Base-by-base conservation (phyloP, 2,113 vertebrate species). In the Procavia capensis region DNA sequence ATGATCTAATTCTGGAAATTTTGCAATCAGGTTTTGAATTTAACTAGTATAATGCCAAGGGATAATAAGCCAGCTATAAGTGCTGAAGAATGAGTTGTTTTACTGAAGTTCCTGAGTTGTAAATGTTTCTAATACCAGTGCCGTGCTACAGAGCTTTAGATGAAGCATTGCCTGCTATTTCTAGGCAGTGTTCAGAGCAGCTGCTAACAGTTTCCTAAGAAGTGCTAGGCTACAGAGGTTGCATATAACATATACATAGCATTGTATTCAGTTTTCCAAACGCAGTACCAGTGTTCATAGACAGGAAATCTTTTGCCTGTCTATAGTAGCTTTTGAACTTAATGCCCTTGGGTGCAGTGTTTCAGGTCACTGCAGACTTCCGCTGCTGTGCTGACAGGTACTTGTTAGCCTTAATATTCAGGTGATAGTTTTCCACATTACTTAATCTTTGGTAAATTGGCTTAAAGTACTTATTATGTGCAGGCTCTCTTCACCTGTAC, bases 401-500 rank as follows among this genome's bases (percentile, higher is more conserved):
- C 96, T 98, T 97, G 93, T 98, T 98, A 98, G 91, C 96, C 98
- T 95, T 98, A 96, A 97, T 96, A 94, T 97, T 98, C 97, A 97
- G 95, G 95, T 91, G 85, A 96, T 98, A 92, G 95, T 97, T 98
- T 98, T 98, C 97, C 87, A 89, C 83, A 97, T 97, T 97, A 89
- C 94, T 98, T 93, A 95, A 97, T 96, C 96, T 98, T 98, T 95
- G 84, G 93, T 96, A 97, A 97, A 98, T 98, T 97, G 95, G 88
- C 96, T 96, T 70, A 97, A 94, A 98, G 82, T 25, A 47, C 80
- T 96, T 98, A 93, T 97, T 97, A 97, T 97, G 98, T 98, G 96
- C 96, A 98, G 95, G 96, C 97, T 98, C 95, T 98, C 98, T 98
- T 98, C 98, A 98, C 97, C 98, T 98, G 98, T 96, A 98, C 98